A percentile compares a stretch with the other conserved stretches of the same genome.
Conservation (phyloP, 2,113 vertebrate species). For the Rana temporaria region DNA sequence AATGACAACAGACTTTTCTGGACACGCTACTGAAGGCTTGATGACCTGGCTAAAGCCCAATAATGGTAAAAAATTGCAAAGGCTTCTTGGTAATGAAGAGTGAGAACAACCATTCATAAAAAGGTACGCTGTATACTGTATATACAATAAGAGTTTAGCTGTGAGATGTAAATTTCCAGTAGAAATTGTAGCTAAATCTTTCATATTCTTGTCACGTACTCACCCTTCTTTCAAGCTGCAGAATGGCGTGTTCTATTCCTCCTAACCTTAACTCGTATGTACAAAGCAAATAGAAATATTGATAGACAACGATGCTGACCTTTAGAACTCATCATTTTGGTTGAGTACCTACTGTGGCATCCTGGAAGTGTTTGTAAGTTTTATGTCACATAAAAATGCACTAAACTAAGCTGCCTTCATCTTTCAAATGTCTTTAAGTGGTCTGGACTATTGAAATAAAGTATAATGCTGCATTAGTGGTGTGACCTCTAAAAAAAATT, state of each 20-base stretch:
- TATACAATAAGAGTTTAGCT: background rate
- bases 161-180: background rate
- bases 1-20: slow-evolving; percentile 23
- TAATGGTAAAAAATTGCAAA: background rate
- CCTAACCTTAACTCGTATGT: slow-evolving; percentile 37
- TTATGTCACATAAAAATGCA: slow-evolving; percentile 26
- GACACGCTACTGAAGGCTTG: background rate
- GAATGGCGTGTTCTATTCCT: background rate
- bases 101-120: background rate
- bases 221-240: background rate
- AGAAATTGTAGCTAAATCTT: background rate
- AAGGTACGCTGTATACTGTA: background rate
- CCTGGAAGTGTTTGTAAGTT: slow-evolving; percentile 7
- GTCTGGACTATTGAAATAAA: background rate
- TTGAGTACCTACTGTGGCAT: background rate
- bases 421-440: slow-evolving; percentile 8
- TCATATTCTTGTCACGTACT: background rate
- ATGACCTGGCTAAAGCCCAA: background rate
- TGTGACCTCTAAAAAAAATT: background rate
- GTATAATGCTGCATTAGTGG: background rate
- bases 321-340: slow-evolving; percentile 29
- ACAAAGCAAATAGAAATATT: slow-evolving; percentile 49
- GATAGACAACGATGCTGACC: slow-evolving; percentile 34
- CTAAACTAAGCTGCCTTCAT: slow-evolving; percentile 13
- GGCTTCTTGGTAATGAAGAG: background rate